Evolutionary conservation across 2,797 vertebrate species (phyloP).

Genomic region (Cyclura pinguis): DNA sequence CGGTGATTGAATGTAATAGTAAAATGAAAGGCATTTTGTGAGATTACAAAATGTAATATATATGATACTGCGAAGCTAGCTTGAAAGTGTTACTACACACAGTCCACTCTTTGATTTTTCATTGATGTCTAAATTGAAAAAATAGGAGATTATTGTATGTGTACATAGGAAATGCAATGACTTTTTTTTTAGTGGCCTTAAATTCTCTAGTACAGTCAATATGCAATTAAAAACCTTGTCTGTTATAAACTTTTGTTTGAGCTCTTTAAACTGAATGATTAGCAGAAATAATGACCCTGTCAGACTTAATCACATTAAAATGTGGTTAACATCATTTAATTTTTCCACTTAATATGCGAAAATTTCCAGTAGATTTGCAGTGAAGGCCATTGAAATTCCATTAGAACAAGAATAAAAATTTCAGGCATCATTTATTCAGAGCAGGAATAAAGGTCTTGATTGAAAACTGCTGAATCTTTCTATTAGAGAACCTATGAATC

Average conservation of each 20-base stretch:
- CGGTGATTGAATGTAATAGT: neutral
- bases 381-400: constrained; percentile 99
- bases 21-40: neutral
- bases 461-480: constrained; percentile 99
- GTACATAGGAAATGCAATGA: constrained; percentile 67
- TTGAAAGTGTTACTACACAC: neutral
- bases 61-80: neutral
- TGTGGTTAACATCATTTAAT: constrained; percentile 99
- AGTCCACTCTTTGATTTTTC: neutral
- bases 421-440: constrained; percentile 99
- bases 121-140: constrained; percentile 55
- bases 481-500: constrained; percentile 92
- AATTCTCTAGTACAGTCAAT: constrained; percentile 66
- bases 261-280: constrained; percentile 98
- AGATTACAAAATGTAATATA: neutral
- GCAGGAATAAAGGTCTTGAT: constrained; percentile 91
- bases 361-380: constrained; percentile 99
- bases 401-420: constrained; percentile 99
- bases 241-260: constrained; percentile 91
- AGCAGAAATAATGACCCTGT: constrained; percentile 99
- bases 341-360: constrained; percentile 99
- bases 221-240: constrained; percentile 78
- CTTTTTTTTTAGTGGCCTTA: constrained; percentile 66
- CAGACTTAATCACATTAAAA: constrained; percentile 99
- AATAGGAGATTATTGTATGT: neutral